Percentiles rank a stretch among this genome's conserved stretches.
These are phyloP conservation scores for Phallusia fumigata DNA, from an alignment of 23 tunicate species.

Conservation along the genomic window DNA sequence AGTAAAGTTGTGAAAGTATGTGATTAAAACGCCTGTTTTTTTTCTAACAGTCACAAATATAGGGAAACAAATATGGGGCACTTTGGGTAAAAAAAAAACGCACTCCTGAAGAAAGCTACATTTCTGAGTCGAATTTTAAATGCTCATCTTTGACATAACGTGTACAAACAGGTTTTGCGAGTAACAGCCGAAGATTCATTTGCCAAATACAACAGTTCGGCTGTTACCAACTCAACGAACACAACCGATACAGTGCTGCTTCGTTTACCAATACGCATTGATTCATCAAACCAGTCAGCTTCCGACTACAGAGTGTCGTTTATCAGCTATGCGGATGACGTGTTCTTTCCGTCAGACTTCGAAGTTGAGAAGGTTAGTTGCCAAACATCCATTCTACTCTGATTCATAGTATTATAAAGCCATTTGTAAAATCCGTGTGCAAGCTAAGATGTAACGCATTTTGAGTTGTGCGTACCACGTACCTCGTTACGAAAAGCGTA, in stretches of 20 bases:
- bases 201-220: neutral
- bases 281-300: neutral
- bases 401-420: neutral
- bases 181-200: neutral
- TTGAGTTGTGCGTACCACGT: no score
- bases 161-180: neutral
- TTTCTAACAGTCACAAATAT: no score
- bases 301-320: slow-evolving; percentile 12
- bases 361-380: slow-evolving; percentile 15
- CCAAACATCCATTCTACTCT: neutral
- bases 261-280: neutral
- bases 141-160: no score
- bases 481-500: no score
- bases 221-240: neutral
- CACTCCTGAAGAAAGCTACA: no score
- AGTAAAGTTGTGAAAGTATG: no score
- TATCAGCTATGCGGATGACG: slow-evolving; percentile 9
- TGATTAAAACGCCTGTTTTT: no score
- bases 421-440: neutral
- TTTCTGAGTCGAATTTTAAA: no score
- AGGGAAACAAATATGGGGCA: no score
- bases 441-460: no score
- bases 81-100: no score
- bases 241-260: neutral
- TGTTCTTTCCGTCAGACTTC: slow-evolving; percentile 26